Conservation (phyloP, 2,797 vertebrate species). For the Danio jaintianensis region DNA sequence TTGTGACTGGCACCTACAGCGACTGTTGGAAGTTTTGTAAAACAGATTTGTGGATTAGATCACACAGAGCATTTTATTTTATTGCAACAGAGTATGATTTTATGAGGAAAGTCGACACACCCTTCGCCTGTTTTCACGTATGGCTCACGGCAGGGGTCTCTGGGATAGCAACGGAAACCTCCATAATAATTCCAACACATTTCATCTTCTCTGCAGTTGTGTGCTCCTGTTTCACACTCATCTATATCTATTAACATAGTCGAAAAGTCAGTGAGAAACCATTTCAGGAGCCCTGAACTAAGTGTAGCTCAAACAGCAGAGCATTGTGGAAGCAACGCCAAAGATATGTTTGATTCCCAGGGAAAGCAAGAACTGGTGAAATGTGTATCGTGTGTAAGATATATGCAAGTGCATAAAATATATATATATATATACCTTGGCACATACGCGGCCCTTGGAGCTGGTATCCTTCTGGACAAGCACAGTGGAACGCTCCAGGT, state of each 20-base stretch:
- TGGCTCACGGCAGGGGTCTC: conserved; percentile 86
- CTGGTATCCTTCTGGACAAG: conserved; percentile 88
- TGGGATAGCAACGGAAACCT: conserved; percentile 87
- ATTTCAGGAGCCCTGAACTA: neutral
- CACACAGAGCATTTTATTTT: neutral
- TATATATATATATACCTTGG: conserved; percentile 75
- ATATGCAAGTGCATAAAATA: no score
- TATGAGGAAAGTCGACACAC: conserved; percentile 70
- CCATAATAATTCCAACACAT: conserved; percentile 89
- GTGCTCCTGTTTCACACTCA: conserved; percentile 82
- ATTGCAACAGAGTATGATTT: neutral
- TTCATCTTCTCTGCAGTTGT: conserved; percentile 84
- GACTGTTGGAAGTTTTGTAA: conserved; percentile 73
- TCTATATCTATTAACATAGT: conserved; percentile 78
- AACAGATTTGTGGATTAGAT: neutral
- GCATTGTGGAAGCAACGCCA: no score
- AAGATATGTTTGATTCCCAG: no score
- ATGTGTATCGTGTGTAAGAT: no score
- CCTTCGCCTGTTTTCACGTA: conserved; percentile 84
- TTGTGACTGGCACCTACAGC: conserved; percentile 88
- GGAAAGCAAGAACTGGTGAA: no score
- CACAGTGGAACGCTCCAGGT: conserved; percentile 83
- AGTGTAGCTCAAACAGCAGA: no score
- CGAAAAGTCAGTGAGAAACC: neutral
- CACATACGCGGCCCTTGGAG: conserved; percentile 84